phyloP scores from a whole-genome alignment of 1,140 invertebrate genomes.

The Notospermus geniculatus region DNA sequence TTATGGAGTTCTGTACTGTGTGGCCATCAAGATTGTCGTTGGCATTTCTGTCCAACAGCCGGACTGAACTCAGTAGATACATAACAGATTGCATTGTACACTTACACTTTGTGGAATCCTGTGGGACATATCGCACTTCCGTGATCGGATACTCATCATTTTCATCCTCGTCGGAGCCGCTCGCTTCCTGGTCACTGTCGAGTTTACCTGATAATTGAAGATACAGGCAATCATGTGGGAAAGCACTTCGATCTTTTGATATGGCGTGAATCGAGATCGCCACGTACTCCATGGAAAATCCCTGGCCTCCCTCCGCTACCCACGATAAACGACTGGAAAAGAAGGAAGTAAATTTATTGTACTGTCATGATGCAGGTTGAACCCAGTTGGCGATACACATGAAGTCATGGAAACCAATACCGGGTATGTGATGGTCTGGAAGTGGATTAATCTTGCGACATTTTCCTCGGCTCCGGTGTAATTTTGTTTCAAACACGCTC shows the following conservation, averaged over 20 bases:
- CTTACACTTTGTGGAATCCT: constrained; percentile 60
- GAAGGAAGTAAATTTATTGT: constrained; percentile 13
- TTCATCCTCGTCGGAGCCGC: constrained; percentile 30
- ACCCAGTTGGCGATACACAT: no score
- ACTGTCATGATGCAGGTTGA: no score
- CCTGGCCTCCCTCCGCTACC: constrained; percentile 63
- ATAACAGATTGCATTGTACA: no score
- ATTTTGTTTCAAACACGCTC: no score
- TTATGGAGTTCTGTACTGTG: background rate
- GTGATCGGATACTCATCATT: constrained; percentile 61
- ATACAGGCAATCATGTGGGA: constrained; percentile 69
- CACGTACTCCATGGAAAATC: constrained; percentile 72
- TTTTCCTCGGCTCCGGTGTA: no score
- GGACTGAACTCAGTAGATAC: no score
- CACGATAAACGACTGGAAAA: constrained; percentile 65
- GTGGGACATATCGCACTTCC: constrained; percentile 70
- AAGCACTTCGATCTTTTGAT: constrained; percentile 65
- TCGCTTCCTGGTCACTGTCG: background rate
- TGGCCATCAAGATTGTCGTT: background rate
- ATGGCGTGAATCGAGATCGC: constrained; percentile 74
- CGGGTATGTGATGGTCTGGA: no score
- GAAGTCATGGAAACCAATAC: no score
- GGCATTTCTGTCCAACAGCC: background rate
- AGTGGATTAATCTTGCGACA: no score
- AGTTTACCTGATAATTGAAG: constrained; percentile 60